phyloP scores from a whole-genome alignment of 2,113 vertebrate genomes.

The Gobiocypris rarus region DNA sequence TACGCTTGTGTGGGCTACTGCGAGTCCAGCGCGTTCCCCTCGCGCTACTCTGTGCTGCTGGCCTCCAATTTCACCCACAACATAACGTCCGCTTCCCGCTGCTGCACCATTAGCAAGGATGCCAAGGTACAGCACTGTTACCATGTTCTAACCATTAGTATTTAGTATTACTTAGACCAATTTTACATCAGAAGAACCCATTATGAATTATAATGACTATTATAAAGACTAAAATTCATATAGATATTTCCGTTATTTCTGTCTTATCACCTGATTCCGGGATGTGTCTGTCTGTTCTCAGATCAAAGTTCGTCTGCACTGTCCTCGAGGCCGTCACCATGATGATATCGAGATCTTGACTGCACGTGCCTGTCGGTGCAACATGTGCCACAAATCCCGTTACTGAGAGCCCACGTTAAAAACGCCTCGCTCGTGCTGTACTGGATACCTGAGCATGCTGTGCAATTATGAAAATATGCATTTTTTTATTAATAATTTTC shows the following conservation, averaged over 20 bases:
- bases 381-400: slow-evolving; percentile 86
- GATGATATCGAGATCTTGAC: slow-evolving; percentile 84
- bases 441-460: background rate
- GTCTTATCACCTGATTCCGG: background rate
- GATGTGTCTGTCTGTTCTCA: slow-evolving; percentile 53
- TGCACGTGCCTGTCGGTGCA: slow-evolving; percentile 82
- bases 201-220: background rate
- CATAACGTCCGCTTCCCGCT: slow-evolving; percentile 85
- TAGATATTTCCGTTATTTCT: background rate
- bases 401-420: slow-evolving; percentile 72
- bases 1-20: slow-evolving; percentile 90
- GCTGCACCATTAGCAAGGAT: slow-evolving; percentile 84
- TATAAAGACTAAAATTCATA: background rate
- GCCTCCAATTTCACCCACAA: slow-evolving; percentile 87
- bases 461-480: background rate
- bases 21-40: slow-evolving; percentile 90
- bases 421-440: background rate
- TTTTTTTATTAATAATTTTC: background rate
- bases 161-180: too few species aligned
- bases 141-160: background rate
- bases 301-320: slow-evolving; percentile 85
- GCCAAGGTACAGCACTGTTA: slow-evolving; percentile 65
- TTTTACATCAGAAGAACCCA: background rate
- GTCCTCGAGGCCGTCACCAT: slow-evolving; percentile 69
- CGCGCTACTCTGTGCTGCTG: slow-evolving; percentile 83